Percentiles rank a stretch among this genome's conserved stretches.
Evolutionary conservation across 2,797 vertebrate species (phyloP).

Genomic region (Gambelia wislizenii): DNA sequence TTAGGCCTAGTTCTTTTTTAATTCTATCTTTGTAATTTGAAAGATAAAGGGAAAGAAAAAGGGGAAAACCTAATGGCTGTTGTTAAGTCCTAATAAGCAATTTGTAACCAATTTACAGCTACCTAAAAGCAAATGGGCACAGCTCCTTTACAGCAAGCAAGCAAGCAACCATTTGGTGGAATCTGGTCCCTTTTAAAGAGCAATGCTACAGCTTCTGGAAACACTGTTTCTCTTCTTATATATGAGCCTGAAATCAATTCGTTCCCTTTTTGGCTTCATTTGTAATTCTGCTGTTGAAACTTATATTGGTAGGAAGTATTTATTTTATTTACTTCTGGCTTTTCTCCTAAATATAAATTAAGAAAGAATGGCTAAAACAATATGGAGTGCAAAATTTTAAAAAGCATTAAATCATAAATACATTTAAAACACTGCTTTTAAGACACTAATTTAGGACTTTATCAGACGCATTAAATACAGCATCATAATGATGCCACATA

Average conservation of each 20-base stretch:
- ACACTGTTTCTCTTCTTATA: not conserved
- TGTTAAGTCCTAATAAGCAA: slow-evolving; percentile 4
- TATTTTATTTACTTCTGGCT: too few relatives aligned
- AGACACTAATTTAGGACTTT: too few relatives aligned
- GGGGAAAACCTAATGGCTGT: not conserved
- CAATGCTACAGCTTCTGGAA: not conserved
- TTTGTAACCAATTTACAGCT: not conserved
- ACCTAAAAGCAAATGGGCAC: not conserved
- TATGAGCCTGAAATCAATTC: not conserved
- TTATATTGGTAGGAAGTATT: not conserved
- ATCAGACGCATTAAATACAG: too few relatives aligned
- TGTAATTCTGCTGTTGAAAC: not conserved
- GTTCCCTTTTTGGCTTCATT: not conserved
- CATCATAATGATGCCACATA: too few relatives aligned
- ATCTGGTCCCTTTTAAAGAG: not conserved
- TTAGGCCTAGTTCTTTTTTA: not conserved
- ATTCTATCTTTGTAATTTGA: not conserved
- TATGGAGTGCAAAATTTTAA: too few relatives aligned
- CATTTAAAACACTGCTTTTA: too few relatives aligned
- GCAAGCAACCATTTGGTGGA: not conserved
- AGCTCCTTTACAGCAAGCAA: not conserved
- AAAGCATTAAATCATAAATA: too few relatives aligned
- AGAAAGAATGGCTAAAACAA: too few relatives aligned
- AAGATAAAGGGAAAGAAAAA: not conserved
- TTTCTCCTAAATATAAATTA: too few relatives aligned